Percentiles rank a stretch among this genome's conserved stretches.
These are phyloP conservation scores for Panagrolaimus sp. DNA, from an alignment of 1,140 invertebrate genomes.

Conservation along the genomic window DNA sequence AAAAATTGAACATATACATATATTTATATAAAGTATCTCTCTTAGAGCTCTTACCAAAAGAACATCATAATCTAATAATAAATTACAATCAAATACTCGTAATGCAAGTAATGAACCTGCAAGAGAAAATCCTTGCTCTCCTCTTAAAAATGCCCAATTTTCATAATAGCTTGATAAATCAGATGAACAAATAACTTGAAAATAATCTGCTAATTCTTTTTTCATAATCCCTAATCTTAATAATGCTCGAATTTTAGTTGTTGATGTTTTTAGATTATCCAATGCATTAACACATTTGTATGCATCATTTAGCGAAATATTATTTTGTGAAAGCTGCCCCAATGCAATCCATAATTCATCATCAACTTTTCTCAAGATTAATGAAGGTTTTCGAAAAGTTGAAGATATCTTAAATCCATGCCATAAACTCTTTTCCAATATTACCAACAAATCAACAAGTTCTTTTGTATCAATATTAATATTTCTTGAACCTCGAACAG, in stretches of 20 bases:
- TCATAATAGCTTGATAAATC: neutral
- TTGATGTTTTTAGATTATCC: slow-evolving; percentile 11
- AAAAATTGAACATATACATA: no score
- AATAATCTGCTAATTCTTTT: slow-evolving; percentile 6
- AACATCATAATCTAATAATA: slow-evolving; percentile 9
- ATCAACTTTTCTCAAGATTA: neutral
- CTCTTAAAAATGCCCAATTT: neutral
- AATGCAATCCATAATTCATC: slow-evolving; percentile 3
- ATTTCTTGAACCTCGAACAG: slow-evolving; percentile 1
- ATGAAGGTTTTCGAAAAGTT: neutral
- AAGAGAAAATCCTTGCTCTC: neutral
- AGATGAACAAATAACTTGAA: neutral
- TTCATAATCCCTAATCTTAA: neutral
- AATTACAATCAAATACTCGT: slow-evolving; percentile 12
- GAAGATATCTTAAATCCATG: neutral
- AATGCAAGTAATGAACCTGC: slow-evolving; percentile 4
- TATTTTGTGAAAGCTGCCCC: neutral
- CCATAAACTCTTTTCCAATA: neutral
- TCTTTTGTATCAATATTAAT: slow-evolving; percentile 1
- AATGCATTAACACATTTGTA: slow-evolving; percentile 7
- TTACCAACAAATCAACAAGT: slow-evolving; percentile 11
- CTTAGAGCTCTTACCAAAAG: no score
- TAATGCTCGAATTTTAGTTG: slow-evolving; percentile 1
- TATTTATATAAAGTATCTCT: no score
- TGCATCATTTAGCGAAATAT: neutral